These are phyloP conservation scores for Seira sanloemensis DNA, from an alignment of 2,888 invertebrate species.

Conservation along the genomic window DNA sequence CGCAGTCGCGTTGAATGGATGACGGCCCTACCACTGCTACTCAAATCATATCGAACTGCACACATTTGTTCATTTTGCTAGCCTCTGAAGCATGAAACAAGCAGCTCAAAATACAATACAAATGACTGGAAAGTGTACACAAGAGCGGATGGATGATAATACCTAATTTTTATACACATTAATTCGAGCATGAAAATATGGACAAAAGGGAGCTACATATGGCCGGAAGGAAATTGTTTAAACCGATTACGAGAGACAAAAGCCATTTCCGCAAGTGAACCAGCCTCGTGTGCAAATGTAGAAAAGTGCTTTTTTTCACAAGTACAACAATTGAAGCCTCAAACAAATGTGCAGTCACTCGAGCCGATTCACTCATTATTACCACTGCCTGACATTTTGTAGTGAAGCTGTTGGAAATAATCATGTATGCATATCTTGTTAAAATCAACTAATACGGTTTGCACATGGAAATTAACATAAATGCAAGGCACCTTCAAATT, in stretches of 20 bases:
- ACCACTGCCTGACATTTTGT: too few relatives aligned
- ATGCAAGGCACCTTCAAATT: too few relatives aligned
- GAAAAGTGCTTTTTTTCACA: constrained; percentile 42
- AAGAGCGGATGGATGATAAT: constrained; percentile 51
- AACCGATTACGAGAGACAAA: constrained; percentile 73
- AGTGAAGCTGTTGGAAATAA: too few relatives aligned
- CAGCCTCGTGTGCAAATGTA: neutral
- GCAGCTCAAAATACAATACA: constrained; percentile 18
- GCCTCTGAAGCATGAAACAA: constrained; percentile 36
- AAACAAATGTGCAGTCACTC: too few relatives aligned
- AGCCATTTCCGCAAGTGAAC: constrained; percentile 72
- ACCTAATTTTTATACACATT: constrained; percentile 60
- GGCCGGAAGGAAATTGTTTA: constrained; percentile 74
- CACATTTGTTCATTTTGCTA: neutral
- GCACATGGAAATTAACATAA: too few relatives aligned
- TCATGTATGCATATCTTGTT: too few relatives aligned
- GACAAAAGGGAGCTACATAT: constrained; percentile 71
- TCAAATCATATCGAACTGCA: neutral
- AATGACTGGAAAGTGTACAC: constrained; percentile 2
- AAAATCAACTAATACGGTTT: too few relatives aligned
- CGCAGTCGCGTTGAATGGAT: too few relatives aligned
- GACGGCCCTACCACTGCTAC: neutral
- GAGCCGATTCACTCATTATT: too few relatives aligned
- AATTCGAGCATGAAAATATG: constrained; percentile 73
- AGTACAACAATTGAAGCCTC: too few relatives aligned